Percentiles rank a stretch among this genome's conserved stretches.
Evolutionary conservation across 2,797 vertebrate species (phyloP).

Genomic region (Mus minutoides): DNA sequence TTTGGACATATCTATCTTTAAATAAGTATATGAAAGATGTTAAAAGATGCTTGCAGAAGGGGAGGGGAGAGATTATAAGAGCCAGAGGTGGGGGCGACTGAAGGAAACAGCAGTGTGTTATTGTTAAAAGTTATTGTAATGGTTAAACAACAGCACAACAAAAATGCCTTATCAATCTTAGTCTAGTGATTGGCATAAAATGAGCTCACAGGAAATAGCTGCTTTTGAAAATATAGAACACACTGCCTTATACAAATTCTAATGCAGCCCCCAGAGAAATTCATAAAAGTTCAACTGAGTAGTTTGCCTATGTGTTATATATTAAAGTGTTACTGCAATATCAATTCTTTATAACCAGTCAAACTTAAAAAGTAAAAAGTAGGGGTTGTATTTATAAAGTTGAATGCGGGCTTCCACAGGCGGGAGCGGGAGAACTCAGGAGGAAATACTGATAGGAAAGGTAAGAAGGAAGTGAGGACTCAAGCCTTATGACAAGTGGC

Average conservation of each 20-base stretch:
- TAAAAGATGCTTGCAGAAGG: neutral
- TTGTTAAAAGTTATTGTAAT: neutral
- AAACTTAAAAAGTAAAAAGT: neutral
- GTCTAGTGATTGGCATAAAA: neutral
- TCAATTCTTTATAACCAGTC: neutral
- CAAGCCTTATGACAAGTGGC: neutral
- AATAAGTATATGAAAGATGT: neutral
- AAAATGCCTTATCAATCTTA: neutral
- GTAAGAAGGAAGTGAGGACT: neutral
- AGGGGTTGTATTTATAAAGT: neutral
- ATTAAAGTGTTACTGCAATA: neutral
- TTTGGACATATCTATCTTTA: conserved; percentile 6
- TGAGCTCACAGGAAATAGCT: neutral
- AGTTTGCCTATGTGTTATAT: neutral
- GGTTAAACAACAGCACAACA: neutral
- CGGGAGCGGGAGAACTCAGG: neutral
- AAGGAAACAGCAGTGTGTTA: neutral
- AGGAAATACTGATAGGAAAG: neutral
- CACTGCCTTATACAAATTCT: neutral
- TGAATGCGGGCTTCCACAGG: neutral
- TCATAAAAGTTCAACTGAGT: neutral
- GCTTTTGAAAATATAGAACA: neutral
- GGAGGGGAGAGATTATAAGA: neutral
- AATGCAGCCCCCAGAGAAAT: neutral
- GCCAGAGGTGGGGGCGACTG: accelerated